phyloP scores from a whole-genome alignment of 1,140 invertebrate species.

The Drosophila gunungcola region DNA sequence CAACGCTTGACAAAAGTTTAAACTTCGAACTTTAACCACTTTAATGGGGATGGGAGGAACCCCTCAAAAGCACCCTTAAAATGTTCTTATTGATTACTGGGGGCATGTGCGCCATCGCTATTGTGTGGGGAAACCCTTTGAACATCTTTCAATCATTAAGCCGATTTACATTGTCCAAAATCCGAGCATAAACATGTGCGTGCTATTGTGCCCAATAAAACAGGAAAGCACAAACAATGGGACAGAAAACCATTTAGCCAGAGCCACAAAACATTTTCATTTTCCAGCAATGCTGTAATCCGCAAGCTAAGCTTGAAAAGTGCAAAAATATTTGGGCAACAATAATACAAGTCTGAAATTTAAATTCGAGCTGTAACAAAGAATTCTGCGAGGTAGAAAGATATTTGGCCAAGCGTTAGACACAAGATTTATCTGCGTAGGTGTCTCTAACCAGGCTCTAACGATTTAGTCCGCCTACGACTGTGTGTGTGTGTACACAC shows the following conservation, averaged over 20 bases:
- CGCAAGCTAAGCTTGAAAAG: slow-evolving; percentile 36
- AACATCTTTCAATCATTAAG: slow-evolving; percentile 43
- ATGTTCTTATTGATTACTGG: slow-evolving; percentile 30
- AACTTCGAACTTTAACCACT: slow-evolving; percentile 8
- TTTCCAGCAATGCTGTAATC: slow-evolving; percentile 29
- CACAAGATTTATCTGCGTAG: slow-evolving; percentile 46
- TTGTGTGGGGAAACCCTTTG: neutral
- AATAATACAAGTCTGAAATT: slow-evolving; percentile 37
- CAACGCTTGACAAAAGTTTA: slow-evolving; percentile 6
- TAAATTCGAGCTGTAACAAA: slow-evolving; percentile 47
- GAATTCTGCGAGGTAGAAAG: neutral
- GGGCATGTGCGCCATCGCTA: too few species aligned
- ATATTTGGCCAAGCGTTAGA: slow-evolving; percentile 37
- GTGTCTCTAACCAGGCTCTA: slow-evolving; percentile 33
- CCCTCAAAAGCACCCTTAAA: neutral
- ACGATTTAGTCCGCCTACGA: slow-evolving; percentile 11
- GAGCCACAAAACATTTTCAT: slow-evolving; percentile 46
- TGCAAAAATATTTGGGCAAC: slow-evolving; percentile 44
- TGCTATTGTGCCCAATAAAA: slow-evolving; percentile 13
- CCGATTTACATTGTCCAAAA: slow-evolving; percentile 35
- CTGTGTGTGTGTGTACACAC: slow-evolving; percentile 6
- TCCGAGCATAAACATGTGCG: slow-evolving; percentile 28
- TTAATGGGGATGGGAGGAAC: neutral
- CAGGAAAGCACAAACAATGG: slow-evolving; percentile 18
- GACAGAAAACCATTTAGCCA: slow-evolving; percentile 36